Evolutionary conservation across 2,113 vertebrate genomes (phyloP).

Genomic region (Eidolon helvum): DNA sequence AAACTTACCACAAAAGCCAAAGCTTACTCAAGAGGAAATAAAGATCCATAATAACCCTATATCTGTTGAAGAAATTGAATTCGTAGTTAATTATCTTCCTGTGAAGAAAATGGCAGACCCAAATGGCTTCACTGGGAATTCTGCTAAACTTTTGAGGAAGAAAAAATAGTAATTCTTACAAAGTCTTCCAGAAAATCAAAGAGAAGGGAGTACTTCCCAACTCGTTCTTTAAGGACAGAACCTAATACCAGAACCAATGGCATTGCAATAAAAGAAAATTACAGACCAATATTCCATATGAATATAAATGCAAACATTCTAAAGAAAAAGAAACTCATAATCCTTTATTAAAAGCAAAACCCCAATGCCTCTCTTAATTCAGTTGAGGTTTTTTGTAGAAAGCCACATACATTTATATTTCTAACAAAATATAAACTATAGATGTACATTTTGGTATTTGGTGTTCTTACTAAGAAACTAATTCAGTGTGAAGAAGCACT

Average conservation of each 20-base stretch:
- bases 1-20: neutral
- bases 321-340: neutral
- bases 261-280: too few relatives aligned
- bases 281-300: too few relatives aligned
- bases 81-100: neutral
- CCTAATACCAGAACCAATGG: too few relatives aligned
- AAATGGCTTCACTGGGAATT: constrained; percentile 2
- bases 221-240: too few relatives aligned
- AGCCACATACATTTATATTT: constrained; percentile 51
- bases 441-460: neutral
- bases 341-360: constrained; percentile 38
- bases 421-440: neutral
- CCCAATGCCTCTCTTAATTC: constrained; percentile 22
- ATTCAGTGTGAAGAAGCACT: constrained; percentile 30
- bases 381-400: constrained; percentile 36
- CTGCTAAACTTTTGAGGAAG: constrained; percentile 1
- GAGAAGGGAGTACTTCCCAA: too few relatives aligned
- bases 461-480: neutral
- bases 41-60: neutral
- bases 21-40: neutral
- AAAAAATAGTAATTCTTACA: neutral
- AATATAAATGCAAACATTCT: neutral
- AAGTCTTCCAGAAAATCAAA: too few relatives aligned
- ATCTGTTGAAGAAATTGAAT: neutral
- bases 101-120: neutral